A percentile compares a stretch with the other conserved stretches of the same genome.
These are phyloP conservation scores for Clarias laeviceps DNA, from an alignment of 2,797 vertebrate species.

Conservation along the genomic window DNA sequence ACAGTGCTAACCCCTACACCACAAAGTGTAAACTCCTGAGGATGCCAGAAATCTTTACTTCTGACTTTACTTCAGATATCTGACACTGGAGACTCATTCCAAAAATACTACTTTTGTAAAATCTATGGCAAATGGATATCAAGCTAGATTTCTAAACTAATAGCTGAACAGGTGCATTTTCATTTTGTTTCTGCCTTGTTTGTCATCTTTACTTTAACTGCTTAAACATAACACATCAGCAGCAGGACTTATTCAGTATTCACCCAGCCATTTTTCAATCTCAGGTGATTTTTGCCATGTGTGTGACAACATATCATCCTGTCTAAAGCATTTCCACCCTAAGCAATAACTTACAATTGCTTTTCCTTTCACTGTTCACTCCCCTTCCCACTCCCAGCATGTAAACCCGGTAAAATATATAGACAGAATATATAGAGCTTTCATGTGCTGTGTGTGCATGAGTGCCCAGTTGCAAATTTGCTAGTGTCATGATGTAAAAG, in stretches of 20 bases:
- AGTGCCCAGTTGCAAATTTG: neutral
- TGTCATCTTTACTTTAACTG: neutral
- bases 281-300: conserved; percentile 1
- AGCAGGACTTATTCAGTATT: conserved; percentile 32
- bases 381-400: neutral
- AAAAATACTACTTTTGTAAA: neutral
- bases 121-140: neutral
- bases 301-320: conserved; percentile 13
- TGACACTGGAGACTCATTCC: neutral
- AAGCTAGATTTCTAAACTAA: neutral
- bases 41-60: neutral
- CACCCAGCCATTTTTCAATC: neutral
- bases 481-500: neutral
- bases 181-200: neutral
- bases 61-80: neutral
- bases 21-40: neutral
- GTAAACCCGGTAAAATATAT: neutral
- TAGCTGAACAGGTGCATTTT: neutral
- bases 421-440: neutral
- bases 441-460: neutral
- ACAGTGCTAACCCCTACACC: neutral
- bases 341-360: neutral
- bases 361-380: neutral
- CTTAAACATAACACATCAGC: conserved; percentile 1
- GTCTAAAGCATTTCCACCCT: conserved; percentile 1